These are phyloP conservation scores for Melanaphis sacchari DNA, from an alignment of 1,140 invertebrate species.

Conservation along the genomic window DNA sequence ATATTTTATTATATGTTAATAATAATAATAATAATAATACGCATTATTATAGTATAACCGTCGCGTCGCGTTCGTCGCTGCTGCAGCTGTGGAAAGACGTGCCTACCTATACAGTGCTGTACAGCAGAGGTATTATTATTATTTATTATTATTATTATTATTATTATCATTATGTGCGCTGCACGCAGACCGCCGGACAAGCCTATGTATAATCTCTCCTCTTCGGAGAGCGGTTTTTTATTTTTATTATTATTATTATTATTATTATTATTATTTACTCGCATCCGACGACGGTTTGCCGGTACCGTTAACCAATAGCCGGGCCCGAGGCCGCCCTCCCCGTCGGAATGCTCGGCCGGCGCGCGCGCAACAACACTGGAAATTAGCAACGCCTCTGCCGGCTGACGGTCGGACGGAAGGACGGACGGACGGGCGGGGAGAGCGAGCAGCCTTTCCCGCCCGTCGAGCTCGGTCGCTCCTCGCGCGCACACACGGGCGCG, in stretches of 20 bases:
- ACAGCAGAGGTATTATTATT: not conserved
- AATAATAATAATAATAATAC: too few relatives aligned
- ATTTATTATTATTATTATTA: too few relatives aligned
- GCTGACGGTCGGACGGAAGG: not conserved
- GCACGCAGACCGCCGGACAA: not conserved
- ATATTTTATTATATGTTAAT: not conserved
- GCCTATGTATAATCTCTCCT: conserved; percentile 31
- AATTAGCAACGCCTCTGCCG: conserved; percentile 53
- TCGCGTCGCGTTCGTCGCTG: not conserved
- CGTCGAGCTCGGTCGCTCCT: not conserved
- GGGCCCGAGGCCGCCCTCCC: conserved; percentile 43
- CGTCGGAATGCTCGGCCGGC: conserved; percentile 27
- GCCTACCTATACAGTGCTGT: too few relatives aligned
- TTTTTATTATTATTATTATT: too few relatives aligned
- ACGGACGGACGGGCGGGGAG: not conserved
- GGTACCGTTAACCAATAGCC: conserved; percentile 57
- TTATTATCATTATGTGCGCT: not conserved
- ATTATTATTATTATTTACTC: conserved; percentile 7
- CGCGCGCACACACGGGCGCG: not conserved
- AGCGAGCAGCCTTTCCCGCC: not conserved
- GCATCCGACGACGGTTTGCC: conserved; percentile 49
- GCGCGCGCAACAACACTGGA: conserved; percentile 46
- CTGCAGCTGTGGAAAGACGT: not conserved
- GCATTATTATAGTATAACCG: not conserved
- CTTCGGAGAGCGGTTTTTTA: not conserved